Evolutionary conservation across 2,797 vertebrate genomes (phyloP), one percentile per base, ranked within the genome.

Genomic region (Borostomias antarcticus): DNA sequence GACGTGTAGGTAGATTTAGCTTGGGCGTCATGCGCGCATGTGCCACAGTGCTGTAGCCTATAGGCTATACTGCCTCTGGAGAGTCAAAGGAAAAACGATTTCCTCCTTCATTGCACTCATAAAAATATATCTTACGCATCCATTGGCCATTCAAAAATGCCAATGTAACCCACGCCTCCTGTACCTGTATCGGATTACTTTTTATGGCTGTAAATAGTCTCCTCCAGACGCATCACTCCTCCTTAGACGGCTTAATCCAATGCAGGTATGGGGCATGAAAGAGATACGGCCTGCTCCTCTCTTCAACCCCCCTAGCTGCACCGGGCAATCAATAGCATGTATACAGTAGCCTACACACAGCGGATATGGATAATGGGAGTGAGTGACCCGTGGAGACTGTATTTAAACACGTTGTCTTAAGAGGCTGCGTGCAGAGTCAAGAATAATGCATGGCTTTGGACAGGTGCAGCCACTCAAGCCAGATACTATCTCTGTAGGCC

Each of bases 211-310:
- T 69, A 83, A 88, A 86, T 82, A 85, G 82, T 77, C 71, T 57
- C 78, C 54, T 73, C 82, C 84, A 87, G 84, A 89, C 83, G 72
- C 83, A 86, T 86, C 83, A 82, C 74, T 78, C 79, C 83, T 85
- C 86, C 83, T 64, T 68, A 70, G 62, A 78, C 83, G 84, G 84
- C 78, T 84, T 84, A 86, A 86, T 79, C 72, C 64, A 81, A 81
- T 85, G 81, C 76, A 86, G 75, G 70, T 70, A 85, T 74, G 79
- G 67, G 72, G 72, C 58, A 69, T 73, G 61, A 59, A 68, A 68
- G 75, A 70, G 54, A 82, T 78, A 73, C 73, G 58, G 45, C 70
- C 78, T 85, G 82, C 72, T 65, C 9, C 32, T 21, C 13, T 77
- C 73, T 75, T 78, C 75, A 82, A 77, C 73, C 67, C 70, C 72